Conservation (phyloP, 2,113 vertebrate species). For the Psephotus haematonotus region DNA sequence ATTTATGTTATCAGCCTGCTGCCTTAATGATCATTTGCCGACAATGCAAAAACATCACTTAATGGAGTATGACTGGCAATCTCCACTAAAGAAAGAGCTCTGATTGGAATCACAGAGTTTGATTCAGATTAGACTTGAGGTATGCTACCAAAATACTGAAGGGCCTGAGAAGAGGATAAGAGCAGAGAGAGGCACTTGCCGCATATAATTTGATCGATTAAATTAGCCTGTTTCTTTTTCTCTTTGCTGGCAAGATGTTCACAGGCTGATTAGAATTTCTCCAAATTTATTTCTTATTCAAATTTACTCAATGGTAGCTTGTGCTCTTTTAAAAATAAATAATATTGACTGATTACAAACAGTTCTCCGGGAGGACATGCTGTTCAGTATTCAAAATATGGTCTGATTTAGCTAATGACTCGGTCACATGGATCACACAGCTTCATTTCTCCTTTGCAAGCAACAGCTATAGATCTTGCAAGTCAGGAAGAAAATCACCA, state of each 20-base stretch:
- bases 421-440: neutral
- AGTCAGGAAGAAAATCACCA: neutral
- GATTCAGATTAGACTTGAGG: constrained; percentile 23
- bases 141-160: neutral
- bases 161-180: neutral
- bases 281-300: constrained; percentile 49
- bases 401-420: constrained; percentile 30
- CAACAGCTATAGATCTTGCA: neutral
- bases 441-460: neutral
- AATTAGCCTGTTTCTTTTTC: constrained; percentile 7
- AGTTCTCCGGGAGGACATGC: neutral
- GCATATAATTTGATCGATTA: constrained; percentile 38
- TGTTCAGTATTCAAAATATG: constrained; percentile 20
- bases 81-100: neutral
- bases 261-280: constrained; percentile 28
- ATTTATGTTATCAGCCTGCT: neutral
- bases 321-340: constrained; percentile 42
- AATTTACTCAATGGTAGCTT: constrained; percentile 14
- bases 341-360: constrained; percentile 45
- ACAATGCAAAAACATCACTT: neutral
- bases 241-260: constrained; percentile 10
- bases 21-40: neutral
- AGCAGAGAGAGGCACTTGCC: neutral
- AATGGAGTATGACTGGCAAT: neutral
- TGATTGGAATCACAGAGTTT: constrained; percentile 30